Base-by-base conservation (phyloP, 2,797 vertebrate species). In the Syngnathus acus region DNA sequence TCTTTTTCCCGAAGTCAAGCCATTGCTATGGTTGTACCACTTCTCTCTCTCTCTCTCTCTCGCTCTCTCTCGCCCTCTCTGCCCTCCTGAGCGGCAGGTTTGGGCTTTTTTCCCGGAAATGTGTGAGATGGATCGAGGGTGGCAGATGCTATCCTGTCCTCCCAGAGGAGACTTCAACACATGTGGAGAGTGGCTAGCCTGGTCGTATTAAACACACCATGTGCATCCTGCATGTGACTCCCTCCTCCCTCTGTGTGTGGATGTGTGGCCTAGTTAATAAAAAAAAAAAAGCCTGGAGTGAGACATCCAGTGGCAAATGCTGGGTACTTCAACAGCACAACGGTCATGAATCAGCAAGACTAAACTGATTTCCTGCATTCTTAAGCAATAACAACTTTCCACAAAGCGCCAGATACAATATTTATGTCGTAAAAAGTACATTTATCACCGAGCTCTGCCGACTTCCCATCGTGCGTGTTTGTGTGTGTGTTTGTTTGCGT, bases 131-230 rank as follows among this genome's bases (percentile, higher is more conserved):
- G 84, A 77, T 72, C 78, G 83, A 84, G 82, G 76, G 77, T 72
- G 82, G 80, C 84, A 92, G 89, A 90, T 89, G 89, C 85, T 86
- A 75, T 82, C 77, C 84, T 84, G 75, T 82, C 65, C 82, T 89
- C 91, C 87, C 90, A 84, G 80, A 89, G 89, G 89, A 89, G 73
- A 74, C 70, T 63, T 71, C 69, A 67, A 79, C 87, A 87, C 87
- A 89, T 90, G 88, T 83, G 84, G 76, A 72, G 78, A 78, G 82
- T 77, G 73, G 79, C 76, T 79, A 60, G 80, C 77, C 90, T 83
- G 89, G 88, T 91, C 89, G 83, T 86, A 90, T 91, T 90, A 91
- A 84, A 84, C 87, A 90, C 89, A 88, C 90, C 87, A 87, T 90
- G 87, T 89, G 86, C 87, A 78, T 82, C 23, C 77, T 78, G 82